phyloP scores from a whole-genome alignment of 2,113 vertebrate species.

The Alethe castanea region DNA sequence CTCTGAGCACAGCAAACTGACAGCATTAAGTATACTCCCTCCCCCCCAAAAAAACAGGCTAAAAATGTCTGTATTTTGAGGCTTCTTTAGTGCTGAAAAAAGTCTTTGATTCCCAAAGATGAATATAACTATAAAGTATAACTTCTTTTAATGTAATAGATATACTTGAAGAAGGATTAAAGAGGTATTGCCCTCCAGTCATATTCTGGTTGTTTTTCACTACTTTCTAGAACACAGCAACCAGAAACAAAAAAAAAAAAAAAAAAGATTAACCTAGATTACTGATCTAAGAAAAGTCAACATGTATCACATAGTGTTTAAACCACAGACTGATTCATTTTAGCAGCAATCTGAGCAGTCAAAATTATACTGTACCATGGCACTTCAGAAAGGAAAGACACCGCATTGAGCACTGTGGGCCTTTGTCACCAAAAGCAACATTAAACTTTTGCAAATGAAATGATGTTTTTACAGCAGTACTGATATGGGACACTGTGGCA shows the following conservation, averaged over 20 bases:
- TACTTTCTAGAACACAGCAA: not conserved
- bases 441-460: not conserved
- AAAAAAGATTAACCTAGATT: not conserved
- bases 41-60: too few relatives aligned
- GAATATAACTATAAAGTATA: not conserved
- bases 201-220: not conserved
- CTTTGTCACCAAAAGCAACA: too few relatives aligned
- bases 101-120: not conserved
- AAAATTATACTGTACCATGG: accelerated
- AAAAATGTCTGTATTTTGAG: not conserved
- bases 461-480: accelerated
- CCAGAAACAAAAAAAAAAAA: not conserved
- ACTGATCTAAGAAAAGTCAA: not conserved
- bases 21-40: accelerated
- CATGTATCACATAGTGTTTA: not conserved
- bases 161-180: not conserved
- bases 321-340: not conserved
- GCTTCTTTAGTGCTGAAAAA: not conserved
- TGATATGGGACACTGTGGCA: accelerated
- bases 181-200: not conserved
- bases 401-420: accelerated
- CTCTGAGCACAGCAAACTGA: not conserved
- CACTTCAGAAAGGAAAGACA: not conserved
- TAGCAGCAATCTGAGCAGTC: not conserved
- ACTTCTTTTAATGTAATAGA: not conserved